Percentiles rank a stretch among this genome's conserved stretches.
Conservation (phyloP, 2,888 invertebrate genomes). For the Dugesia japonica region DNA sequence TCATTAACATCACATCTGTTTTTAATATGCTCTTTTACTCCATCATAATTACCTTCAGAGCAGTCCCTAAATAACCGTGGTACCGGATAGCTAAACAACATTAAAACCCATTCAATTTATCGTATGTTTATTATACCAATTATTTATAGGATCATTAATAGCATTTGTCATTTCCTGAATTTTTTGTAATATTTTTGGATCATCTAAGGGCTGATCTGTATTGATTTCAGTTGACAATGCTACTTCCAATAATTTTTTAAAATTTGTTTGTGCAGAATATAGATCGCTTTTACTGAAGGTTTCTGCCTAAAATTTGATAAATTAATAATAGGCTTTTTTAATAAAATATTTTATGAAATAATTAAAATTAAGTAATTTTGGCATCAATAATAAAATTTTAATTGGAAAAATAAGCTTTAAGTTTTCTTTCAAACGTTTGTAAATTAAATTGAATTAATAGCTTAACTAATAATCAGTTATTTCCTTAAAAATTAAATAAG, state of each 20-base stretch:
- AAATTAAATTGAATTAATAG: too few relatives aligned
- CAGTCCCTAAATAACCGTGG: conserved; percentile 16
- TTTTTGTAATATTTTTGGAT: neutral
- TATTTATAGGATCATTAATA: neutral
- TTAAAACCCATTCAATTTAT: neutral
- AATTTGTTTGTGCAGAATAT: neutral
- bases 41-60: conserved; percentile 28
- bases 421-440: too few relatives aligned
- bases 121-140: neutral
- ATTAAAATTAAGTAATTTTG: neutral
- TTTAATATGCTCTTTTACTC: conserved; percentile 22
- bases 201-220: neutral
- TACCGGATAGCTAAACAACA: neutral
- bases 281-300: neutral
- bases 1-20: conserved; percentile 31
- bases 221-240: neutral
- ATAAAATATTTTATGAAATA: too few relatives aligned
- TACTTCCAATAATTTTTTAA: neutral
- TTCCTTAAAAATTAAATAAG: neutral
- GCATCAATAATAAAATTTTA: neutral
- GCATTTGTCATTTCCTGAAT: neutral
- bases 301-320: neutral
- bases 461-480: neutral
- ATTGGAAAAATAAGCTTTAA: too few relatives aligned
- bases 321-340: too few relatives aligned